These are phyloP conservation scores for Morone saxatilis DNA, from an alignment of 2,113 vertebrate genomes.

Conservation along the genomic window DNA sequence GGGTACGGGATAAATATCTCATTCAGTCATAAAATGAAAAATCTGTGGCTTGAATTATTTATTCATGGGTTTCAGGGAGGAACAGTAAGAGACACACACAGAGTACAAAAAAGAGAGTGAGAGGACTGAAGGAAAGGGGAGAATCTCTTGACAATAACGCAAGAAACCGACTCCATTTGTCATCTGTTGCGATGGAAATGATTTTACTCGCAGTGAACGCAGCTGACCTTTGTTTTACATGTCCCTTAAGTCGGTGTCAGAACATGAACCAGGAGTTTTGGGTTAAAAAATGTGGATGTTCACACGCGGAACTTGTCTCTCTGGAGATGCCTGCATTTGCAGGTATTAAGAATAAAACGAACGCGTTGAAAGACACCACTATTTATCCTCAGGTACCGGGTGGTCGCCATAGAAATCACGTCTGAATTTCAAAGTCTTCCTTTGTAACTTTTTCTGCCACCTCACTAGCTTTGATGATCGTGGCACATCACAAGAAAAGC, in stretches of 20 bases:
- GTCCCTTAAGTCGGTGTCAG: constrained; percentile 54
- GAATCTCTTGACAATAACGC: constrained; percentile 58
- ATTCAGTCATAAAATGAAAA: constrained; percentile 72
- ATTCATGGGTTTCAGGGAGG: constrained; percentile 68
- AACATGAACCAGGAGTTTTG: constrained; percentile 29
- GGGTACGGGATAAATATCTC: constrained; percentile 64
- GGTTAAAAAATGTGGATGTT: constrained; percentile 53
- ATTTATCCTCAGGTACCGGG: neutral
- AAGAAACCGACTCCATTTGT: constrained; percentile 70
- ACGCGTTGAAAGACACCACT: neutral
- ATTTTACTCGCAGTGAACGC: constrained; percentile 51
- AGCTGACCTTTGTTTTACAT: constrained; percentile 76
- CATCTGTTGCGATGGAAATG: constrained; percentile 60
- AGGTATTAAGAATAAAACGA: constrained; percentile 26
- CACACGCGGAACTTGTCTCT: neutral
- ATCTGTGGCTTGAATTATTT: constrained; percentile 75
- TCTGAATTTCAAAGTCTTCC: constrained; percentile 29
- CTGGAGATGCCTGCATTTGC: constrained; percentile 24
- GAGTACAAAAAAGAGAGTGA: constrained; percentile 9
- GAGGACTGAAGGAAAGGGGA: constrained; percentile 30
- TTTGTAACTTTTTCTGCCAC: constrained; percentile 36
- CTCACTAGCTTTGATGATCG: constrained; percentile 57
- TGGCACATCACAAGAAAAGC: constrained; percentile 35
- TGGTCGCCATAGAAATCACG: constrained; percentile 16
- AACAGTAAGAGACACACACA: constrained; percentile 41